Evolutionary conservation across 2,113 vertebrate genomes (phyloP).

Genomic region (Halcyon malimbica): DNA sequence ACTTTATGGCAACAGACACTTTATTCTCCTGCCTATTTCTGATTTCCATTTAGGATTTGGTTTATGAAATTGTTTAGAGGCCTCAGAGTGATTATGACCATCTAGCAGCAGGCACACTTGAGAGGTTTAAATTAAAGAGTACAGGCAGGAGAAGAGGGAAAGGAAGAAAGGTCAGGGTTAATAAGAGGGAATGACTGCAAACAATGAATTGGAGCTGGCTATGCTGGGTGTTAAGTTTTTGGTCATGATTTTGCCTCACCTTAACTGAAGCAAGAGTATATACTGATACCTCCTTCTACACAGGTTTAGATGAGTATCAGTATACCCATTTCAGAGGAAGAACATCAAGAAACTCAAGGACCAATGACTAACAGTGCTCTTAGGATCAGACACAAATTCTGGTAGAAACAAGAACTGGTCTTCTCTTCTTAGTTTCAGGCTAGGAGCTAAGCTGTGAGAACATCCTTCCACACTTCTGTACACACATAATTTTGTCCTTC

Average conservation of each 20-base stretch:
- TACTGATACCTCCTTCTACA: background rate
- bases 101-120: background rate
- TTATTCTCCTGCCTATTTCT: background rate
- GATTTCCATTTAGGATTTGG: conserved; percentile 13
- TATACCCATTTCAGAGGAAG: background rate
- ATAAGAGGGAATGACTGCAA: background rate
- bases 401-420: background rate
- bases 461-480: background rate
- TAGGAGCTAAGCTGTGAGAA: background rate
- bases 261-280: background rate
- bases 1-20: background rate
- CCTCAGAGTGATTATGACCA: conserved; percentile 5
- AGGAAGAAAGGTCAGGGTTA: background rate
- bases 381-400: background rate
- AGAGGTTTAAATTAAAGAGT: background rate
- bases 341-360: background rate
- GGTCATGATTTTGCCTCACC: background rate
- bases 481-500: background rate
- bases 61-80: background rate
- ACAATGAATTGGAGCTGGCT: background rate
- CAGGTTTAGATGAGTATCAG: background rate
- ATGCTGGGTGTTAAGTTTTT: background rate
- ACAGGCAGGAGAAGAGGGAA: background rate
- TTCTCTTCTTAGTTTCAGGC: background rate
- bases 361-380: background rate